Evolutionary conservation across 2,888 invertebrate species (phyloP).

Genomic region (Ormyrus thymus): DNA sequence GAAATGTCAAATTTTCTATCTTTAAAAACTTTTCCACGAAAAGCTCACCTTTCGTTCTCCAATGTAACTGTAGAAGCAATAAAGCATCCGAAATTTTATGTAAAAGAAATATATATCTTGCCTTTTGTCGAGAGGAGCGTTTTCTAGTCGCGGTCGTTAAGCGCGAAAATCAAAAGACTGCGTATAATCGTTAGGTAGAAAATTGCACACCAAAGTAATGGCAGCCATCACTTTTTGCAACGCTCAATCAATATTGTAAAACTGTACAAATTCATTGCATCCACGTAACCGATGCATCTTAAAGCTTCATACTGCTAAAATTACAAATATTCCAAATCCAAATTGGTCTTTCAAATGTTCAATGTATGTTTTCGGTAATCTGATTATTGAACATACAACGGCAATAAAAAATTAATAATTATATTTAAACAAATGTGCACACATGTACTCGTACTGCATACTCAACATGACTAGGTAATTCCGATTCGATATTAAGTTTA

Average conservation of each 20-base stretch:
- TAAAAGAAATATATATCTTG: conserved; percentile 2
- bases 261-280: neutral
- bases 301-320: neutral
- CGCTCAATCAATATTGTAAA: conserved; percentile 12
- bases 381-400: no score
- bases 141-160: conserved; percentile 46
- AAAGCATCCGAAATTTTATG: neutral
- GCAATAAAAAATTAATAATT: conserved; percentile 11
- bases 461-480: conserved; percentile 8
- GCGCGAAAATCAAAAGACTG: conserved; percentile 41
- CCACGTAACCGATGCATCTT: neutral
- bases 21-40: no score
- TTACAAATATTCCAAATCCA: no score
- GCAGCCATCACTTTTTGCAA: conserved; percentile 12
- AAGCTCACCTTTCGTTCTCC: no score
- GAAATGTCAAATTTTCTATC: no score
- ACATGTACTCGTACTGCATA: neutral
- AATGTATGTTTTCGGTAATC: no score
- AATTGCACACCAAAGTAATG: neutral
- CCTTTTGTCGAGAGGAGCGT: neutral
- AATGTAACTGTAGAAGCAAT: neutral
- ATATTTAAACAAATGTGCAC: conserved; percentile 4
- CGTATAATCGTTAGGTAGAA: conserved; percentile 14
- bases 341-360: no score
- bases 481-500: conserved; percentile 37